Conservation (phyloP, 2,888 invertebrate species). For the Pristionchus maxplancki region DNA sequence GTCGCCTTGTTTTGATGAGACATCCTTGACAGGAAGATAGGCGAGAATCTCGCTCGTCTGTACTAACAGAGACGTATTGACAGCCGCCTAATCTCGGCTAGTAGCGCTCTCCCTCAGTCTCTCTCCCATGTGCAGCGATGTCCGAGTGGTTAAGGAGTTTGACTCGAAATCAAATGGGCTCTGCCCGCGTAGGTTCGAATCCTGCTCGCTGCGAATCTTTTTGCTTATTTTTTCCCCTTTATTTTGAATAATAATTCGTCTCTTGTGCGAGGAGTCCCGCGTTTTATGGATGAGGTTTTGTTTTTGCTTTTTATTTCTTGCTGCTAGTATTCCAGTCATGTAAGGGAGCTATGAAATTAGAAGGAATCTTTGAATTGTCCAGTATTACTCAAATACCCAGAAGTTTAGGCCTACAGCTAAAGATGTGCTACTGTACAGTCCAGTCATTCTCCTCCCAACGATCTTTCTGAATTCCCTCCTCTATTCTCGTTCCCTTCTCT, state of each 20-base stretch:
- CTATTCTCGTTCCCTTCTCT: conserved; percentile 32
- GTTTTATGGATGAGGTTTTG: no score
- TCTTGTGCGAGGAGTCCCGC: background rate
- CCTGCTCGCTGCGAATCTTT: conserved; percentile 53
- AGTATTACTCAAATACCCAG: no score
- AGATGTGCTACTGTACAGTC: background rate
- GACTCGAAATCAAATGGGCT: conserved; percentile 59
- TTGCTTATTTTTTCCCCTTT: background rate
- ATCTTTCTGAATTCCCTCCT: background rate
- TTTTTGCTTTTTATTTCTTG: background rate
- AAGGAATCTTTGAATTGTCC: no score
- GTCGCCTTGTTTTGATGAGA: background rate
- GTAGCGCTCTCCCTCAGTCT: background rate
- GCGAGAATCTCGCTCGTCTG: background rate
- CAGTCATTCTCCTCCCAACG: background rate
- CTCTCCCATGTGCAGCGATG: conserved; percentile 41
- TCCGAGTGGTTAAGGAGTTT: conserved; percentile 58
- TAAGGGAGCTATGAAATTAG: no score
- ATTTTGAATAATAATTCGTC: background rate
- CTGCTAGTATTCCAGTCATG: background rate
- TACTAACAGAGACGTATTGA: background rate
- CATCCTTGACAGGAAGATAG: background rate
- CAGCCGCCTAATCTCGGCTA: background rate
- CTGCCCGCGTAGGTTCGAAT: conserved; percentile 59
- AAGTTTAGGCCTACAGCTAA: no score